phyloP scores from a whole-genome alignment of 2,888 invertebrate genomes.

The Trichacis sp. region DNA sequence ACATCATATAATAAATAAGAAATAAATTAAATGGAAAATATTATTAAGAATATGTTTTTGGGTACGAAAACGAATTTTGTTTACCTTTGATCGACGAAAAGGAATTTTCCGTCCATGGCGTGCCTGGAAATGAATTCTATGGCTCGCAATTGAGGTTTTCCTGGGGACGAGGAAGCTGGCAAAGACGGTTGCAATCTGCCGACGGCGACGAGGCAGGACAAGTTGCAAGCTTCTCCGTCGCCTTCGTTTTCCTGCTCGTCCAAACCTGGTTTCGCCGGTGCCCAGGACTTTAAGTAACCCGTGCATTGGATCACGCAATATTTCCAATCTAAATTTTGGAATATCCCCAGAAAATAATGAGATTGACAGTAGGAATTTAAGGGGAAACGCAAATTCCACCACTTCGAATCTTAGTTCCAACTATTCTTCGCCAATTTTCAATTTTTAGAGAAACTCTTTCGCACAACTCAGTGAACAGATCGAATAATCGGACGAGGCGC shows the following conservation, averaged over 20 bases:
- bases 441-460: too few species aligned
- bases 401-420: too few species aligned
- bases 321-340: constrained; percentile 79
- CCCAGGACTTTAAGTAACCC: constrained; percentile 93
- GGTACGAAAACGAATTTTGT: too few species aligned
- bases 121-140: constrained; percentile 87
- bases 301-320: constrained; percentile 93
- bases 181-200: constrained; percentile 78
- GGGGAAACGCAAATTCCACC: too few species aligned
- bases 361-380: too few species aligned
- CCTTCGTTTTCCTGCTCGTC: constrained; percentile 77
- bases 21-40: too few species aligned
- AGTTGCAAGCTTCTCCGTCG: constrained; percentile 75
- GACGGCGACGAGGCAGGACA: constrained; percentile 91
- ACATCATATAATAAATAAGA: too few species aligned
- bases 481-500: too few species aligned
- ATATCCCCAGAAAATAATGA: too few species aligned
- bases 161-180: constrained; percentile 49
- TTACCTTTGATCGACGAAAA: constrained; percentile 90
- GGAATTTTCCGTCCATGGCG: constrained; percentile 90
- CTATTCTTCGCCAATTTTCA: too few species aligned
- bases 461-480: too few species aligned
- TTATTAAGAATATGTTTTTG: too few species aligned
- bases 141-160: constrained; percentile 72
- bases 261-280: constrained; percentile 80